These are phyloP conservation scores for Cyprinodon brontotheroides DNA, from an alignment of 2,113 vertebrate genomes.

Conservation along the genomic window DNA sequence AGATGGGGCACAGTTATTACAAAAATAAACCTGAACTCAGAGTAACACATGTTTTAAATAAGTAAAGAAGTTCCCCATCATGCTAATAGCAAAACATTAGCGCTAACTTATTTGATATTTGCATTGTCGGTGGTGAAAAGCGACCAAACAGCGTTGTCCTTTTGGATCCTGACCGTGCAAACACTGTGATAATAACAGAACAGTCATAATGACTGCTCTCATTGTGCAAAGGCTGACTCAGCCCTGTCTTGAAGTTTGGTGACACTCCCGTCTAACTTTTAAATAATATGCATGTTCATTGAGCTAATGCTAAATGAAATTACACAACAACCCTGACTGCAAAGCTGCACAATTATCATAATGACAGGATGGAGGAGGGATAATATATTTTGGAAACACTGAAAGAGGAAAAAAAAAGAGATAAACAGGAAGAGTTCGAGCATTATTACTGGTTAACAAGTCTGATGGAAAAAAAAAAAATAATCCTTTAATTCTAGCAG, in stretches of 20 bases:
- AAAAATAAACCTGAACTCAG: constrained; percentile 29
- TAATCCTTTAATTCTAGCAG: neutral
- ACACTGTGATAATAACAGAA: constrained; percentile 32
- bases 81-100: neutral
- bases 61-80: neutral
- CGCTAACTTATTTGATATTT: constrained; percentile 3
- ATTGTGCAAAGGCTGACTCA: constrained; percentile 26
- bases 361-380: constrained; percentile 30
- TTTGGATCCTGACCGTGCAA: constrained; percentile 3
- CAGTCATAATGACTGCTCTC: constrained; percentile 47
- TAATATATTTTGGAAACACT: constrained; percentile 18
- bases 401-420: neutral
- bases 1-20: constrained; percentile 20
- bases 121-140: constrained; percentile 7
- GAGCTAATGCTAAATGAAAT: constrained; percentile 10
- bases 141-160: constrained; percentile 1
- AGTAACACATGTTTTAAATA: constrained; percentile 18
- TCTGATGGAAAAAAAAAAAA: neutral
- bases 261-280: constrained; percentile 13
- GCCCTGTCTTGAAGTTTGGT: constrained; percentile 16
- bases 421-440: neutral
- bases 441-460: neutral
- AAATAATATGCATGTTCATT: constrained; percentile 21
- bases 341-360: constrained; percentile 32
- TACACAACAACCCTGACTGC: constrained; percentile 10